Conservation (phyloP, 2,113 vertebrate genomes). For the Platysternon megacephalum region DNA sequence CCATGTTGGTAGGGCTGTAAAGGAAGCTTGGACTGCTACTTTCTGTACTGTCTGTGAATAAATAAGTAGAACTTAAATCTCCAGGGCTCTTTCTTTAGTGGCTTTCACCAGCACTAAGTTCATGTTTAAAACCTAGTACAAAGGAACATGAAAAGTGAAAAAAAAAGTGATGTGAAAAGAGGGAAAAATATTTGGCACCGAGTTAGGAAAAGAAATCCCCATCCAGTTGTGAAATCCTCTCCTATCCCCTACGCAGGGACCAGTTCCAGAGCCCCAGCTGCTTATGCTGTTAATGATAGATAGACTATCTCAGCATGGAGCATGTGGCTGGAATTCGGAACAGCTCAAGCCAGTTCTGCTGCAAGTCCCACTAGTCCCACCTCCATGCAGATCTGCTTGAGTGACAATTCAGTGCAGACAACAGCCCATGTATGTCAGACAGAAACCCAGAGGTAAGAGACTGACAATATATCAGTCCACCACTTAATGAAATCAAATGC, state of each 20-base stretch:
- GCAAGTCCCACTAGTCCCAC: background rate
- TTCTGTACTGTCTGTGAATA: slow-evolving; percentile 20
- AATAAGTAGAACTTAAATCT: slow-evolving; percentile 17
- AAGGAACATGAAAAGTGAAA: slow-evolving; percentile 31
- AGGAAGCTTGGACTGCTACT: background rate
- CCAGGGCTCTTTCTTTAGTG: background rate
- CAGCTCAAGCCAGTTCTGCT: background rate
- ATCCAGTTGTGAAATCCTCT: background rate
- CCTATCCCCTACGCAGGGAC: slow-evolving; percentile 3
- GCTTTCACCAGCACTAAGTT: background rate
- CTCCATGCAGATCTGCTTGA: background rate
- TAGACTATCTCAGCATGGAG: background rate
- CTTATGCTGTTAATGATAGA: slow-evolving; percentile 71
- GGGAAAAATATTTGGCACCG: background rate
- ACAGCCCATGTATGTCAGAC: background rate
- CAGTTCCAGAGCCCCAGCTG: slow-evolving; percentile 54
- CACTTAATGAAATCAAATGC: background rate
- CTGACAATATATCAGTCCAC: background rate
- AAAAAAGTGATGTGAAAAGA: background rate
- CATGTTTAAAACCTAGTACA: background rate
- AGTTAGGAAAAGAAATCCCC: background rate
- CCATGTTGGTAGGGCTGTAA: background rate
- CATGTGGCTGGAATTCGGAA: background rate
- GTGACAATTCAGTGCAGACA: background rate
- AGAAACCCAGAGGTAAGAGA: slow-evolving; percentile 54